Conservation (phyloP, 2,797 vertebrate species). For the Sebastes itinus region DNA sequence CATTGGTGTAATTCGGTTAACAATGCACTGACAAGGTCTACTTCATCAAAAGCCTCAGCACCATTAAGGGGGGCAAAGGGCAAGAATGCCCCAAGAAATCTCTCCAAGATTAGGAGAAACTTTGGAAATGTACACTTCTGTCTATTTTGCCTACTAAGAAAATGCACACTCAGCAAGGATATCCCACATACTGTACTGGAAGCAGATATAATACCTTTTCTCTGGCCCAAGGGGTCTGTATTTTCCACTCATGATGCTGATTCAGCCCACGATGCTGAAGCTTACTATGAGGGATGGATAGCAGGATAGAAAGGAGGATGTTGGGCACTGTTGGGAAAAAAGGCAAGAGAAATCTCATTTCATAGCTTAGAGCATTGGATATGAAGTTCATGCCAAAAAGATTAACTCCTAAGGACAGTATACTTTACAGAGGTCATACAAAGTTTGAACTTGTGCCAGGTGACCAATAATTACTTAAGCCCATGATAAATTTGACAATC, state of each 20-base stretch:
- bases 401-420: not conserved
- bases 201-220: slow-evolving; percentile 6
- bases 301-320: not conserved
- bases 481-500: not conserved
- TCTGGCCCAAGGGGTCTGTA: slow-evolving; percentile 27
- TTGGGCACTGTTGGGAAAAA: not conserved
- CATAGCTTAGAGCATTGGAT: not conserved
- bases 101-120: slow-evolving; percentile 2
- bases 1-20: too few species aligned
- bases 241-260: slow-evolving; percentile 41
- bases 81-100: not conserved
- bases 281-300: not conserved
- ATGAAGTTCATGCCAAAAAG: not conserved
- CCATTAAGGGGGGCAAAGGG: not conserved
- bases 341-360: not conserved
- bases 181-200: not conserved
- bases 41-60: not conserved
- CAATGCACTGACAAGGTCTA: not conserved
- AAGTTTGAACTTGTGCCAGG: not conserved
- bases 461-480: not conserved
- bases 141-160: slow-evolving; percentile 6
- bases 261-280: slow-evolving; percentile 34
- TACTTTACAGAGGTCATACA: not conserved
- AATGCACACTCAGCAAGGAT: slow-evolving; percentile 25
- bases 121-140: slow-evolving; percentile 19